Evolutionary conservation across 2,797 vertebrate species (phyloP).

Genomic region (Leucoraja ocellata): DNA sequence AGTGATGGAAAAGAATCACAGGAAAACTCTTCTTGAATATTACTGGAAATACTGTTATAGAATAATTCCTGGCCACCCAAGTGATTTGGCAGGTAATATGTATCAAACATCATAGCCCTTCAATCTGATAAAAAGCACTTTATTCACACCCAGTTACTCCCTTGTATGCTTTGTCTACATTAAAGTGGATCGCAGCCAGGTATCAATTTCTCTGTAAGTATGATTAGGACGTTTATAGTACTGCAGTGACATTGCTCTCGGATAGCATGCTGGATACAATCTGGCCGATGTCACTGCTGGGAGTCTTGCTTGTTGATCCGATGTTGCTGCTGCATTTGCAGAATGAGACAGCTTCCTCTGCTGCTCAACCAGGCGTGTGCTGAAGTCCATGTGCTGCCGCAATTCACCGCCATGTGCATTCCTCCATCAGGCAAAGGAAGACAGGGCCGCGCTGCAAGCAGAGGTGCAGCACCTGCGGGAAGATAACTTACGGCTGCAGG

Average conservation of each 20-base stretch:
- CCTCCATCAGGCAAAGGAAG: conserved; percentile 77
- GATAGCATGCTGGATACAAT: not conserved
- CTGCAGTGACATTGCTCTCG: not conserved
- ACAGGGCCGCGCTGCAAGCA: conserved; percentile 78
- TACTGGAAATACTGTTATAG: not conserved
- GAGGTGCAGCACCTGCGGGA: conserved; percentile 89
- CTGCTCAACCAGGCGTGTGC: not conserved
- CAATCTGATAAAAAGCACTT: not conserved
- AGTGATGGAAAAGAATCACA: not conserved
- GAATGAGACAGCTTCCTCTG: not conserved
- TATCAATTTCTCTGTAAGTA: not conserved
- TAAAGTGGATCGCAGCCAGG: not conserved
- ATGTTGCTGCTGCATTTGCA: not conserved
- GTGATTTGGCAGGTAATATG: not conserved
- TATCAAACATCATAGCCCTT: not conserved
- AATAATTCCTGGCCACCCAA: not conserved
- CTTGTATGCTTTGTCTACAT: not conserved
- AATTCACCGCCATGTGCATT: not conserved
- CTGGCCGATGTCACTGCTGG: not conserved
- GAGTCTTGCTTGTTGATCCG: not conserved
- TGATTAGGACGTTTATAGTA: not conserved
- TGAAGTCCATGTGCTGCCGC: not conserved
- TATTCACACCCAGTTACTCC: not conserved
- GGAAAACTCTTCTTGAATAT: not conserved
- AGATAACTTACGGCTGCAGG: conserved; percentile 84